Conservation (phyloP, 2,888 invertebrate species). For the Euplagia quadripunctaria region DNA sequence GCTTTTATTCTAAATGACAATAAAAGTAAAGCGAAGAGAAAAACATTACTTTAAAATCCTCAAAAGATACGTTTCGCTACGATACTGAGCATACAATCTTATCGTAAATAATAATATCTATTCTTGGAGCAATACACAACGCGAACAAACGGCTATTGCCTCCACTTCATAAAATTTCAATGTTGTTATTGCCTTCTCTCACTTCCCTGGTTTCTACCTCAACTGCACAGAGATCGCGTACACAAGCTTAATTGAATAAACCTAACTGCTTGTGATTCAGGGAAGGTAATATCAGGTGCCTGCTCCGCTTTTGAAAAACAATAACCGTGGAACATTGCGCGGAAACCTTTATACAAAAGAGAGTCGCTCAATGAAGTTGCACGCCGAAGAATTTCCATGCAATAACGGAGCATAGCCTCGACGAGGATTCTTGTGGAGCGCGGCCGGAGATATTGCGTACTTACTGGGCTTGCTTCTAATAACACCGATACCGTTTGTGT, state of each 20-base stretch:
- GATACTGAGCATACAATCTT: background rate
- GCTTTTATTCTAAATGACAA: background rate
- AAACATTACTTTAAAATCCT: background rate
- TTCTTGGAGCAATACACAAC: slow-evolving; percentile 14
- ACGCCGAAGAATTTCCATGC: slow-evolving; percentile 86
- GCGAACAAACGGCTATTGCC: slow-evolving; percentile 31
- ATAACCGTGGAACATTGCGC: slow-evolving; percentile 82
- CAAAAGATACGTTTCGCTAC: background rate
- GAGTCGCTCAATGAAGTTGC: slow-evolving; percentile 84
- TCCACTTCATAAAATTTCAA: slow-evolving; percentile 34
- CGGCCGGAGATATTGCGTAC: slow-evolving; percentile 84
- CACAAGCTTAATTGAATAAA: slow-evolving; percentile 77
- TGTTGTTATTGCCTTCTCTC: slow-evolving; percentile 45
- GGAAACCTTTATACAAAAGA: slow-evolving; percentile 83
- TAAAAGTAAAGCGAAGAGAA: background rate
- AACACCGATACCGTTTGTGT: slow-evolving; percentile 83
- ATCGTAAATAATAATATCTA: slow-evolving; percentile 16
- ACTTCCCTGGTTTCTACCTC: slow-evolving; percentile 54
- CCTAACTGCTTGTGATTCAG: slow-evolving; percentile 77
- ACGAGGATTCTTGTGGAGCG: slow-evolving; percentile 75
- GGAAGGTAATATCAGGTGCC: slow-evolving; percentile 79
- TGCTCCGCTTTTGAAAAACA: slow-evolving; percentile 83
- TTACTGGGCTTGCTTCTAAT: slow-evolving; percentile 84
- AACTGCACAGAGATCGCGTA: slow-evolving; percentile 58
- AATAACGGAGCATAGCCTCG: slow-evolving; percentile 79